Base-by-base conservation (phyloP, 2,113 vertebrate species). In the Benitochromis conjunctus region DNA sequence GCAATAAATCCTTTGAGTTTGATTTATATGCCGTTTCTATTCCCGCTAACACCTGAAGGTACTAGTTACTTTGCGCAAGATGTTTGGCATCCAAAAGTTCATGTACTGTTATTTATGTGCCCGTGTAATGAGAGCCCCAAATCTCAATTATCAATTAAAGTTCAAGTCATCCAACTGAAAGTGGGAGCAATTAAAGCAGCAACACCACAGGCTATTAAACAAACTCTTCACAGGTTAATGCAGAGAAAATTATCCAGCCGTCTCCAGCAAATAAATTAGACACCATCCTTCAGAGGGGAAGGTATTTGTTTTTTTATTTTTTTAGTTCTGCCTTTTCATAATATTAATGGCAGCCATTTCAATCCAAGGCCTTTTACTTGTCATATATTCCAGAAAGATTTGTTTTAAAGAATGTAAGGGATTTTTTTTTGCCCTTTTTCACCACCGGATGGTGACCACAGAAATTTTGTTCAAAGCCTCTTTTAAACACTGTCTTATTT, bases 131-230 rank as follows among this genome's bases (percentile, higher is more conserved):
- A 86, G 38, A 88, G 71, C 64, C 53, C 34, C 54, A 81, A 57
- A 66, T 86, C 76, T 77, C 51, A 92, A 88, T 80, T 79, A 84
- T 86, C 86, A 89, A 81, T 86, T 92, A 77, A 84, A 88, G 77
- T 86, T 85, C 8, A 18, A 82, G 79, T 84, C 71, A 81, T 51
- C n/a, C 56, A 60, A 3, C 77, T 88, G 56, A 85, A 83, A 57
- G 48, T 82, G 54, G 54, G 26, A 85, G 80, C 69, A 79, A 89
- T 92, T 82, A 91, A 66, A 56, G 31, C n/a, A 64, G 31, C 41
- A 77, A n/a, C 81, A 82, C 41, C 74, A 29, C 69, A 86, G 79
- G 46, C 69, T 80, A 77, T 88, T 80, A 79, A 86, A 82, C 26
- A 80, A 84, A 81, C 34, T 36, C 60, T 55, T 84, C 81, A 81